Percentiles rank a stretch among this genome's conserved stretches.
These are phyloP conservation scores for Oceanodroma tethys DNA, from an alignment of 2,113 vertebrate species.

Conservation along the genomic window DNA sequence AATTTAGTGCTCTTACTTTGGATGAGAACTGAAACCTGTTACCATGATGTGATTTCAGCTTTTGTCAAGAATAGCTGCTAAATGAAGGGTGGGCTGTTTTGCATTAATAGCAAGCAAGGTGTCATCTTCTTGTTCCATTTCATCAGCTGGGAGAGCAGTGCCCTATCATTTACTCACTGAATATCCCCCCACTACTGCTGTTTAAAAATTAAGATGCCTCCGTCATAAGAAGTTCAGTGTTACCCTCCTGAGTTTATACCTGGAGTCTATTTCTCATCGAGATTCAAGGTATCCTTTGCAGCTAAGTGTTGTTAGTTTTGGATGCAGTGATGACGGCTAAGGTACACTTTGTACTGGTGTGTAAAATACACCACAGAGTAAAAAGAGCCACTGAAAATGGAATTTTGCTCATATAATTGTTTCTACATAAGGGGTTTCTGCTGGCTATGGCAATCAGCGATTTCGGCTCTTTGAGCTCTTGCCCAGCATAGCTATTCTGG, in stretches of 20 bases:
- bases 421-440: not conserved
- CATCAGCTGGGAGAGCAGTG: not conserved
- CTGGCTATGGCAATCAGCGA: not conserved
- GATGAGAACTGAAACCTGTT: not conserved
- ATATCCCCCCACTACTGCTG: not conserved
- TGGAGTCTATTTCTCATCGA: not conserved
- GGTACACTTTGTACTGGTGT: not conserved
- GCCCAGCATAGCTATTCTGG: conserved; percentile 5
- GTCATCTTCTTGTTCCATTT: not conserved
- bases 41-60: not conserved
- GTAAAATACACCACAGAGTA: not conserved
- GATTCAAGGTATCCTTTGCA: not conserved
- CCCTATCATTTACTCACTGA: not conserved
- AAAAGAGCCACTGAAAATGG: not conserved
- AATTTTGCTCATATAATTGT: not conserved
- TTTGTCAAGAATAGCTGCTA: not conserved
- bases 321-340: not conserved
- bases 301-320: not conserved
- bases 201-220: not conserved
- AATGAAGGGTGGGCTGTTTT: not conserved
- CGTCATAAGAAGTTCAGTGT: not conserved
- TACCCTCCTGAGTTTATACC: not conserved
- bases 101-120: not conserved
- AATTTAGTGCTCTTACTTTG: not conserved
- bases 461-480: conserved; percentile 26